phyloP scores from a whole-genome alignment of 2,888 invertebrate genomes.

The Plutella xylostella region DNA sequence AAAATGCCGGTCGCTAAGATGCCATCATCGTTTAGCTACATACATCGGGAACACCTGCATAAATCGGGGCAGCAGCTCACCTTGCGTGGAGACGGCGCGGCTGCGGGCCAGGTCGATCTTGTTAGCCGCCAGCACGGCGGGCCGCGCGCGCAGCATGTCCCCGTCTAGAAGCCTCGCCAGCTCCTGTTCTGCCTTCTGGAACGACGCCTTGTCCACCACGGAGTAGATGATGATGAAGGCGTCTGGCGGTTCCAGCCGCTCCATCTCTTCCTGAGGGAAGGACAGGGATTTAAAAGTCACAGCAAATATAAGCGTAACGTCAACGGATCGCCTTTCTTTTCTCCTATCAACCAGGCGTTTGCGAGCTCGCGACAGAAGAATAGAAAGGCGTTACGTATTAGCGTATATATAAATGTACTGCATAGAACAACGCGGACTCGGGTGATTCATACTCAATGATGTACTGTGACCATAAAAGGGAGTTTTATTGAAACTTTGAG shows the following conservation, averaged over 20 bases:
- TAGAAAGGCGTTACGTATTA: background rate
- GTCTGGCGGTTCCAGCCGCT: conserved; percentile 78
- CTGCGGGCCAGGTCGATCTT: conserved; percentile 94
- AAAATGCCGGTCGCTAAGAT: no score
- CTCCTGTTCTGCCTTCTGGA: conserved; percentile 85
- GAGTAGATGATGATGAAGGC: conserved; percentile 92
- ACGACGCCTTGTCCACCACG: conserved; percentile 90
- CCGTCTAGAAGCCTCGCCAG: conserved; percentile 82
- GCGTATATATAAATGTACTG: no score
- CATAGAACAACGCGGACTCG: no score
- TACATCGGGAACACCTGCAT: no score
- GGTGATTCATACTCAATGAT: no score
- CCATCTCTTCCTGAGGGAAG: conserved; percentile 76
- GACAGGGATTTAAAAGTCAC: conserved; percentile 11
- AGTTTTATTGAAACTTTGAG: no score
- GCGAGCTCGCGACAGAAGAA: background rate
- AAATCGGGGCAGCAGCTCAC: no score
- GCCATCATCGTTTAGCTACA: no score
- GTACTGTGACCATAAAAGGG: no score
- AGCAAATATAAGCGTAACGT: background rate
- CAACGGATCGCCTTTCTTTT: no score
- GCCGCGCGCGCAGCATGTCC: conserved; percentile 80
- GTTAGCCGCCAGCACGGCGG: conserved; percentile 90
- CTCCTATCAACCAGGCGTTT: no score
- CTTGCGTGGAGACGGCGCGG: conserved; percentile 89